Evolutionary conservation across 2,888 invertebrate genomes (phyloP).

Genomic region (Drosophila monieri): DNA sequence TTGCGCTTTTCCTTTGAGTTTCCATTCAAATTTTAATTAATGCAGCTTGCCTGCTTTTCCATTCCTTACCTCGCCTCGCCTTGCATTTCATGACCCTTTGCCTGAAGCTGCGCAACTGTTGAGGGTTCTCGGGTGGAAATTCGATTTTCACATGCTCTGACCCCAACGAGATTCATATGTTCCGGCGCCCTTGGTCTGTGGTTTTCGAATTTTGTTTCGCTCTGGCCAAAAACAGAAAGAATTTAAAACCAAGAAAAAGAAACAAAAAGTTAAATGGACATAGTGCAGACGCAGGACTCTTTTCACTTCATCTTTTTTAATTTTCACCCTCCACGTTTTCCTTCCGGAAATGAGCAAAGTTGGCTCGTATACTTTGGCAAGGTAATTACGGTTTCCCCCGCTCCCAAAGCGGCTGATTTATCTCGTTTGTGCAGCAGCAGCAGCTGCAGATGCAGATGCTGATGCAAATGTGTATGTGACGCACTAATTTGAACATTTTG

Average conservation of each 20-base stretch:
- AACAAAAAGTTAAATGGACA: constrained; percentile 17
- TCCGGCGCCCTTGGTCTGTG: constrained; percentile 40
- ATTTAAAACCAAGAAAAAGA: neutral
- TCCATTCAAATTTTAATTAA: constrained; percentile 78
- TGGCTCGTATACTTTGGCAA: constrained; percentile 42
- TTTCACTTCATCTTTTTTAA: constrained; percentile 54
- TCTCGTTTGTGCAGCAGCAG: constrained; percentile 29
- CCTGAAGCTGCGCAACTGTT: constrained; percentile 25
- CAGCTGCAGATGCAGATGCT: constrained; percentile 19
- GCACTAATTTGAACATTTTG: constrained; percentile 29
- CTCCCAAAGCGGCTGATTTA: constrained; percentile 27
- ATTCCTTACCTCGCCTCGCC: constrained; percentile 3
- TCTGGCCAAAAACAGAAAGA: constrained; percentile 7
- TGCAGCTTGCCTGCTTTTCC: constrained; percentile 56
- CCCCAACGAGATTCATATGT: constrained; percentile 55
- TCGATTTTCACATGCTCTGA: constrained; percentile 42
- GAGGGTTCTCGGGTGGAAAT: constrained; percentile 28
- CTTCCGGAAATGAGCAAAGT: constrained; percentile 51
- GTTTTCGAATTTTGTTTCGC: constrained; percentile 39
- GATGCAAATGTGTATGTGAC: constrained; percentile 20
- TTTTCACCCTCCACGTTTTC: constrained; percentile 51
- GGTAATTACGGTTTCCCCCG: constrained; percentile 54
- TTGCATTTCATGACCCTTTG: neutral
- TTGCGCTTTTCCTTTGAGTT: constrained; percentile 71
- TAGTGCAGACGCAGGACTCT: constrained; percentile 41